A percentile compares a stretch with the other conserved stretches of the same genome.
phyloP scores from a whole-genome alignment of 2,888 invertebrate genomes.

The Himalopsyche tibetana region DNA sequence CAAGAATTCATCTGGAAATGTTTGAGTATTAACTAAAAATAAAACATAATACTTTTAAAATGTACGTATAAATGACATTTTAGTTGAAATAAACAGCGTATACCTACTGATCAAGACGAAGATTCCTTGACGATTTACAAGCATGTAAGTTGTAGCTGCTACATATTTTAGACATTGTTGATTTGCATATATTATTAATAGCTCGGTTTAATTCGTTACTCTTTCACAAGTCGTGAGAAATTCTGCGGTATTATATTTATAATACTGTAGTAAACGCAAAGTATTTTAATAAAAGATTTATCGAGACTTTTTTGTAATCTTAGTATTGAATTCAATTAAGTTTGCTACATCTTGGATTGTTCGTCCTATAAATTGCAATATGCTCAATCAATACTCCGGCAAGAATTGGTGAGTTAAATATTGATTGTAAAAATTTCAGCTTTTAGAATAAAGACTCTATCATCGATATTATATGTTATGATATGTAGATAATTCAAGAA shows the following conservation, averaged over 20 bases:
- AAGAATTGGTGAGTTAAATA: too few species aligned
- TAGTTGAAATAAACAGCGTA: neutral
- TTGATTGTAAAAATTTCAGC: too few species aligned
- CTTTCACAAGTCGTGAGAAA: neutral
- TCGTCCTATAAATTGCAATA: too few species aligned
- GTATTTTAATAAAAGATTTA: neutral
- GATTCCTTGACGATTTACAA: constrained; percentile 24
- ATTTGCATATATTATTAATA: constrained; percentile 23
- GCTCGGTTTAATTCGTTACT: neutral
- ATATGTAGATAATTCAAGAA: too few species aligned
- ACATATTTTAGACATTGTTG: neutral
- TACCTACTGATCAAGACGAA: neutral
- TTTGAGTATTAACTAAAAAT: neutral
- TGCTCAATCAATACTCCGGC: too few species aligned
- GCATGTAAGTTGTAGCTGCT: neutral
- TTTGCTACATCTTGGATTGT: too few species aligned
- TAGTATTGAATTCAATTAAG: too few species aligned
- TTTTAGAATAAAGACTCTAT: too few species aligned
- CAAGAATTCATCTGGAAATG: neutral
- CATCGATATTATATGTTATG: too few species aligned
- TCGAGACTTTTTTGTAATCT: neutral
- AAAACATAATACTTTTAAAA: neutral
- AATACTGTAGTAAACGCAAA: neutral
- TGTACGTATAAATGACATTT: neutral
- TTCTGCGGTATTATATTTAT: neutral